Percentiles rank a stretch among this genome's conserved stretches.
These are phyloP conservation scores for Seriola quinqueradiata DNA, from an alignment of 2,113 vertebrate species.

Conservation along the genomic window DNA sequence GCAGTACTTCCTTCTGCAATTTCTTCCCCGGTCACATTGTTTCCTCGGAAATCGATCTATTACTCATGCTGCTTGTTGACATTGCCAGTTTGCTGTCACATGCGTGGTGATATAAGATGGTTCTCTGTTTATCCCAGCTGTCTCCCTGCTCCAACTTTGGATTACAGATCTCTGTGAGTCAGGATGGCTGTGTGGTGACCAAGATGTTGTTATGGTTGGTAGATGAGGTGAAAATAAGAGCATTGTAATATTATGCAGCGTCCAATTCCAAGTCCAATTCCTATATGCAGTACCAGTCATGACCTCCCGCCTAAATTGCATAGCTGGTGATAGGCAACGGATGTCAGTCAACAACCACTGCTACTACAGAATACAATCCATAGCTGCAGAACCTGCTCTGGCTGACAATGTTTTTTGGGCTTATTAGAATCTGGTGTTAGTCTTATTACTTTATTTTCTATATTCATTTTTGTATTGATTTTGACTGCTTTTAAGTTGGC, in stretches of 20 bases:
- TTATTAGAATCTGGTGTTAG: not conserved
- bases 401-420: not conserved
- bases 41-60: constrained; percentile 39
- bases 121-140: constrained; percentile 42
- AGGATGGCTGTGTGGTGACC: not conserved
- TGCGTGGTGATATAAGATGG: constrained; percentile 38
- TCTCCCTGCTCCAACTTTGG: constrained; percentile 19
- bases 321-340: constrained; percentile 14
- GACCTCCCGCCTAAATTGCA: constrained; percentile 25
- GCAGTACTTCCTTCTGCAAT: not conserved
- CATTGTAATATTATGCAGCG: constrained; percentile 15
- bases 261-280: constrained; percentile 9
- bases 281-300: not conserved
- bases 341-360: constrained; percentile 25
- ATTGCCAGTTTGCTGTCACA: constrained; percentile 45
- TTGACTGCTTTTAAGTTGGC: not conserved
- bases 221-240: constrained; percentile 20
- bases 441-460: not conserved
- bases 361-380: not conserved
- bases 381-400: not conserved
- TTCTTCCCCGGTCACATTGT: constrained; percentile 1
- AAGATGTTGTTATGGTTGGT: constrained; percentile 11
- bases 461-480: not conserved
- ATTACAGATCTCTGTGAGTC: constrained; percentile 26
- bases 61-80: constrained; percentile 45